Evolutionary conservation across 2,888 invertebrate species (phyloP).

Genomic region (Palloptera scutellata): DNA sequence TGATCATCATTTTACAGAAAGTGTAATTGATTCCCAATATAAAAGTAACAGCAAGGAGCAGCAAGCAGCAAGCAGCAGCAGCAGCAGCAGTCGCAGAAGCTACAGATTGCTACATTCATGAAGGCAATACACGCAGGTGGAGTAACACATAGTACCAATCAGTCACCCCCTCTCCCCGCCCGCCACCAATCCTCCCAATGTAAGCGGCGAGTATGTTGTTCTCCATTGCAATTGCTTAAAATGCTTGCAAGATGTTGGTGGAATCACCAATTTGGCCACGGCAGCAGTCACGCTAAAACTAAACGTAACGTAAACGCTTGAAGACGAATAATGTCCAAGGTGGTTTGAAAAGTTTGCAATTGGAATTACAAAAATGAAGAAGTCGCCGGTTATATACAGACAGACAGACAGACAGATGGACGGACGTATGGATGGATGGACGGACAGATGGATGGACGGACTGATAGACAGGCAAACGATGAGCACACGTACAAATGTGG

Average conservation of each 20-base stretch:
- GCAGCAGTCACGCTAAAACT: not conserved
- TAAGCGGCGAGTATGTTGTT: no score
- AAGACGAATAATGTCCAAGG: not conserved
- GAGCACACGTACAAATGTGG: slow-evolving; percentile 41
- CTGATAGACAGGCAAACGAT: slow-evolving; percentile 24
- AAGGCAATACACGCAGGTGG: no score
- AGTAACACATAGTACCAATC: no score
- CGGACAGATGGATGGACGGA: not conserved
- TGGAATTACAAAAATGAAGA: slow-evolving; percentile 49
- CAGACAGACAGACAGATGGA: slow-evolving; percentile 32
- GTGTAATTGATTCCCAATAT: slow-evolving; percentile 23
- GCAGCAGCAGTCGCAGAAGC: not conserved
- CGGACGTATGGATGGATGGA: not conserved
- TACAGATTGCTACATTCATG: no score
- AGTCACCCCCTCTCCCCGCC: no score
- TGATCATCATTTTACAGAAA: slow-evolving; percentile 43
- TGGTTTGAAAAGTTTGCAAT: slow-evolving; percentile 46
- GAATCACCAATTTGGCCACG: no score
- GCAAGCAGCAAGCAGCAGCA: slow-evolving; percentile 10
- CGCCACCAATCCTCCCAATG: no score
- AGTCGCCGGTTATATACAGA: no score
- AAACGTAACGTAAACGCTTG: slow-evolving; percentile 3
- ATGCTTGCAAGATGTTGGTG: no score
- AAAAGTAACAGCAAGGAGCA: no score
- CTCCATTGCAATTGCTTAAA: no score